phyloP scores from a whole-genome alignment of 1,140 invertebrate species.

The Hetaerina americana region DNA sequence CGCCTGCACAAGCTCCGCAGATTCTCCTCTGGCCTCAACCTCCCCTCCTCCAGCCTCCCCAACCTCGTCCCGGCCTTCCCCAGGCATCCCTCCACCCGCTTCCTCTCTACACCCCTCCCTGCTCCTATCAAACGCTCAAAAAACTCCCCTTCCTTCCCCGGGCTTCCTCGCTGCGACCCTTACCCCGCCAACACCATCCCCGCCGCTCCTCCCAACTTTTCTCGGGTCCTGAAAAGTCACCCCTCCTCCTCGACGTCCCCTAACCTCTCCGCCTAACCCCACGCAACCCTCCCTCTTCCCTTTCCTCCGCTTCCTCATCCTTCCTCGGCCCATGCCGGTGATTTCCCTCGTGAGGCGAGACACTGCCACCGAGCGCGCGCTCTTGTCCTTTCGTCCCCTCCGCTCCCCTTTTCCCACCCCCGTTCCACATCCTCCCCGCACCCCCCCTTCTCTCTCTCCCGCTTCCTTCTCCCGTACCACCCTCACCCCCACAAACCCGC shows the following conservation, averaged over 20 bases:
- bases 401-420: not conserved
- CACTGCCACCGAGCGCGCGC: not conserved
- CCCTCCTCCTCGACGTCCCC: not conserved
- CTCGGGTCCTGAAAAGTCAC: not conserved
- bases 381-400: not conserved
- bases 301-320: too few relatives aligned
- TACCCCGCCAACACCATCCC: not conserved
- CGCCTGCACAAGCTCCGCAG: too few relatives aligned
- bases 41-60: too few relatives aligned
- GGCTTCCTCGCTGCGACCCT: not conserved
- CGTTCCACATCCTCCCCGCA: not conserved
- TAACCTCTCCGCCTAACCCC: too few relatives aligned
- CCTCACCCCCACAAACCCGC: not conserved
- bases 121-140: too few relatives aligned
- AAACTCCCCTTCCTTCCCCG: not conserved
- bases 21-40: too few relatives aligned
- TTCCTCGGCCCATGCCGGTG: not conserved
- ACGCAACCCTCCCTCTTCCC: too few relatives aligned
- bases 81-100: too few relatives aligned
- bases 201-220: not conserved
- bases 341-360: not conserved
- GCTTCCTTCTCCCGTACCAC: not conserved
- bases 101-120: too few relatives aligned
- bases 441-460: not conserved
- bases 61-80: too few relatives aligned